Evolutionary conservation across 2,797 vertebrate species (phyloP).

Genomic region (Rhabdophis nuchalis): DNA sequence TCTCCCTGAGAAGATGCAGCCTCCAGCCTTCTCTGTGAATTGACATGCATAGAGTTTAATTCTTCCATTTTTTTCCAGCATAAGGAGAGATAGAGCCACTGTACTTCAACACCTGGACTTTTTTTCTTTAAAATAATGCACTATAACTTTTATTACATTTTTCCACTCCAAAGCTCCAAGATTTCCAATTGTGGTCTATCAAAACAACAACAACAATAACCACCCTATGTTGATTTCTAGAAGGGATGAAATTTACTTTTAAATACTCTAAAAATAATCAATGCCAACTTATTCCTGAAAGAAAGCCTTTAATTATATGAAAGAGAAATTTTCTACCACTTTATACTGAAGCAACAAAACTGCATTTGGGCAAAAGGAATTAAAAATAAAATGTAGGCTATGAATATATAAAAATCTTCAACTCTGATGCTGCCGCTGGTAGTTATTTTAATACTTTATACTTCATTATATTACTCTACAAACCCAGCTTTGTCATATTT

Average conservation of each 20-base stretch:
- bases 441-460: constrained; percentile 6
- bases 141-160: not conserved
- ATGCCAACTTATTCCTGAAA: constrained; percentile 21
- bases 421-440: constrained; percentile 40
- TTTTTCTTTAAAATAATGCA: not conserved
- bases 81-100: not conserved
- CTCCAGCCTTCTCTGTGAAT: not conserved
- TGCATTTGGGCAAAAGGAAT: constrained; percentile 13
- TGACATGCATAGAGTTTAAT: not conserved
- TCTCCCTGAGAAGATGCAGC: not conserved
- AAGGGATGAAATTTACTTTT: not conserved
- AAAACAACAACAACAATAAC: too few relatives aligned
- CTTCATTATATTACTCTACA: constrained; percentile 23
- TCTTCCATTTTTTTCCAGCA: not conserved
- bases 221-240: not conserved
- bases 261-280: not conserved
- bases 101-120: not conserved
- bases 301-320: constrained; percentile 30
- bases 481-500: constrained; percentile 52
- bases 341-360: not conserved
- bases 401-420: constrained; percentile 33
- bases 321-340: constrained; percentile 36
- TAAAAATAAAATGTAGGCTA: constrained; percentile 35
- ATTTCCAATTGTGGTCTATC: not conserved
- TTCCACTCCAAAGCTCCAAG: not conserved